These are phyloP conservation scores for Enteromius viviparus DNA, from an alignment of 2,797 vertebrate species.

Conservation along the genomic window DNA sequence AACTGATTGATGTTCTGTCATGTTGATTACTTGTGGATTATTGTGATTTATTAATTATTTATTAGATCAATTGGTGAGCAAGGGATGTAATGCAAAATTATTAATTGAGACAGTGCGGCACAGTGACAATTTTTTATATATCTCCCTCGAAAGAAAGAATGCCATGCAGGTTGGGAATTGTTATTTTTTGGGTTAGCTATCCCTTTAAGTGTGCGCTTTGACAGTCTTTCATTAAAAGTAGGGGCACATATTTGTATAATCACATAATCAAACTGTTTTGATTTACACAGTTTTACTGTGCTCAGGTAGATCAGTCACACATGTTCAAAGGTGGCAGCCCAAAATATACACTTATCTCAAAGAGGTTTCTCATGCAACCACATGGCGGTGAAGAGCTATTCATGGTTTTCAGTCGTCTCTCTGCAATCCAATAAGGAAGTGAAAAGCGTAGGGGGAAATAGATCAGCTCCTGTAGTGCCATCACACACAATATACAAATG, in stretches of 20 bases:
- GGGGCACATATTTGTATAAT: not conserved
- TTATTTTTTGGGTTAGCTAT: not conserved
- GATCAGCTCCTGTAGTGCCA: constrained; percentile 23
- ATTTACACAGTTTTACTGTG: not conserved
- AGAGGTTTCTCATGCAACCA: constrained; percentile 18
- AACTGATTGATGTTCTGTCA: not conserved
- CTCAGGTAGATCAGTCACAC: not conserved
- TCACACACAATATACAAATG: not conserved
- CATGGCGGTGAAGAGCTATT: constrained; percentile 12
- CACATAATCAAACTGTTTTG: too few species aligned
- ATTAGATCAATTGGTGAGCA: not conserved
- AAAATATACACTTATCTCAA: not conserved
- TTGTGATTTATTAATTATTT: not conserved
- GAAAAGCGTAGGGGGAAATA: constrained; percentile 53
- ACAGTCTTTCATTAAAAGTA: not conserved
- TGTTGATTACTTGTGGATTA: not conserved
- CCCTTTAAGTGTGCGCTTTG: not conserved
- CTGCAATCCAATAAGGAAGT: constrained; percentile 66
- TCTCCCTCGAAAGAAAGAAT: not conserved
- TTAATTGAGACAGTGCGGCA: not conserved
- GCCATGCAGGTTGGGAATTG: not conserved
- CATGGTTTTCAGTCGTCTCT: not conserved
- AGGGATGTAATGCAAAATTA: not conserved
- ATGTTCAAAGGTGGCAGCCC: not conserved
- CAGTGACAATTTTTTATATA: not conserved